phyloP scores from a whole-genome alignment of 2,888 invertebrate species.

The Oeneis ivallda region DNA sequence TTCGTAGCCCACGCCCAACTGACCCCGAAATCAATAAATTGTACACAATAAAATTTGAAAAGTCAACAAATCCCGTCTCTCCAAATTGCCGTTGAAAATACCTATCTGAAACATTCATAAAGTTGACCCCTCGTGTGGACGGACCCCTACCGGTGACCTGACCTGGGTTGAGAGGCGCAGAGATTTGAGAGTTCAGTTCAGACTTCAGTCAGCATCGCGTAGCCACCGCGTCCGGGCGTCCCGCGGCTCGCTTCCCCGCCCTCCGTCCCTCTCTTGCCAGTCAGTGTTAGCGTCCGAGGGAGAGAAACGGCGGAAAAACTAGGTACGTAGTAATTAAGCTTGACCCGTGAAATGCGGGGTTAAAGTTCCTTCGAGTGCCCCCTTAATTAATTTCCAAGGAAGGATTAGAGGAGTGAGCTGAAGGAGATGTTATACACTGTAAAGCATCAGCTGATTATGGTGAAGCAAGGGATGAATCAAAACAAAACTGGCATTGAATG shows the following conservation, averaged over 20 bases:
- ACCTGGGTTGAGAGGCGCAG: constrained; percentile 73
- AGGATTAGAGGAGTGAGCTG: constrained; percentile 15
- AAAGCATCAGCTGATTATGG: constrained; percentile 21
- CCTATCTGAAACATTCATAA: constrained; percentile 21
- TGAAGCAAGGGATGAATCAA: neutral
- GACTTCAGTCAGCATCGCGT: constrained; percentile 78
- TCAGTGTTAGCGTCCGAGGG: constrained; percentile 55
- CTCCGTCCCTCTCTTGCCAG: constrained; percentile 58
- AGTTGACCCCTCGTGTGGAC: constrained; percentile 44
- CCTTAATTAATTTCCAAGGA: constrained; percentile 36
- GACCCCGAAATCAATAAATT: constrained; percentile 18
- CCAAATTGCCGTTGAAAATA: constrained; percentile 30
- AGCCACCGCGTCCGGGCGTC: constrained; percentile 66
- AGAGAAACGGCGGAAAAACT: constrained; percentile 52
- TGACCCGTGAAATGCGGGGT: constrained; percentile 49
- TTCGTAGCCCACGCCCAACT: neutral
- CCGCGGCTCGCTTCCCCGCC: constrained; percentile 44
- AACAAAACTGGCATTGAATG: constrained; percentile 15
- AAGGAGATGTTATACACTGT: constrained; percentile 20
- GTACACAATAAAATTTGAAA: constrained; percentile 16
- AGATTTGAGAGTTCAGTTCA: constrained; percentile 80
- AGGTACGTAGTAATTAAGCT: constrained; percentile 53
- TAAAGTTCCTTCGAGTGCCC: constrained; percentile 41
- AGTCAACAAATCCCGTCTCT: constrained; percentile 22
- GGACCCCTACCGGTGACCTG: constrained; percentile 66